Evolutionary conservation across 2,797 vertebrate genomes (phyloP).

Genomic region (Oreochromis grahami): DNA sequence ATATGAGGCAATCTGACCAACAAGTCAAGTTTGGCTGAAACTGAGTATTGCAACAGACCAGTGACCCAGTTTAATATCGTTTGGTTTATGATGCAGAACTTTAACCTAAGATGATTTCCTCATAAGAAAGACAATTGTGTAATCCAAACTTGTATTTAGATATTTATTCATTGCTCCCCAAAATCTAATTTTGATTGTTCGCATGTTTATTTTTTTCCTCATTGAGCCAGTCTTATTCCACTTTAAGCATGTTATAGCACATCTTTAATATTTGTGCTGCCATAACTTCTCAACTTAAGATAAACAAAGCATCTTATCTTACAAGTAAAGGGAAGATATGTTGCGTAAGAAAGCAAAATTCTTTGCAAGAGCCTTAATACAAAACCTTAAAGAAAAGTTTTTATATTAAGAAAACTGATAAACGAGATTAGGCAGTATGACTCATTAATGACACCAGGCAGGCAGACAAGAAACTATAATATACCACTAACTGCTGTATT

Average conservation of each 20-base stretch:
- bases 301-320: neutral
- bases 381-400: neutral
- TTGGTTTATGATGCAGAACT: neutral
- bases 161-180: neutral
- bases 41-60: neutral
- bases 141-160: neutral
- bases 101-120: neutral
- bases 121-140: neutral
- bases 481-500: slow-evolving; percentile 2
- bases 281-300: neutral
- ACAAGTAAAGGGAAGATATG: neutral
- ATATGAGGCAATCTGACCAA: neutral
- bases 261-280: neutral
- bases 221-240: neutral
- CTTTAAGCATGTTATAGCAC: neutral
- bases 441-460: neutral
- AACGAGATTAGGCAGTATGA: neutral
- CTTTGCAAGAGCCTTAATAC: neutral
- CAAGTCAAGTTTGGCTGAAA: neutral
- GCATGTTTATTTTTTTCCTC: neutral
- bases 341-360: neutral
- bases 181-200: neutral
- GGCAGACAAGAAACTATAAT: neutral
- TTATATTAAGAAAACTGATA: neutral
- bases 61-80: neutral